Conservation (phyloP, 1,140 invertebrate genomes). For the Lepidurus apus region DNA sequence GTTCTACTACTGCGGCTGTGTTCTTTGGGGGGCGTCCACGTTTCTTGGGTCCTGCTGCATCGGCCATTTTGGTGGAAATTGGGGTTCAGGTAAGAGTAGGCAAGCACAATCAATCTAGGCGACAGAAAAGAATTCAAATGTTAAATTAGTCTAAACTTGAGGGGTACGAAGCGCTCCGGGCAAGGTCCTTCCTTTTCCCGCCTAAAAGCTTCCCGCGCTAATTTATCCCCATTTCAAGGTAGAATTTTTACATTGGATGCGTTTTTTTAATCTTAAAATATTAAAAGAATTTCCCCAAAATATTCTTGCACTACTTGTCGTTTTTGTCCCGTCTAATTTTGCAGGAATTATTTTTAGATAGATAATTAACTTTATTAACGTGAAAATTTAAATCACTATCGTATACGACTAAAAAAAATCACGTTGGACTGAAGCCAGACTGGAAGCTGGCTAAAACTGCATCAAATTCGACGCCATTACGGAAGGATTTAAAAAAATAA, state of each 20-base stretch:
- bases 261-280: conserved; percentile 6
- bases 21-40: conserved; percentile 33
- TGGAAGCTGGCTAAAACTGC: no score
- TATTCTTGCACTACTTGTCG: neutral
- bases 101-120: neutral
- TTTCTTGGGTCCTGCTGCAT: conserved; percentile 32
- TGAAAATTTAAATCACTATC: no score
- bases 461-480: no score
- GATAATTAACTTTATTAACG: no score
- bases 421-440: no score
- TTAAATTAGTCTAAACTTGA: conserved; percentile 1
- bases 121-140: neutral
- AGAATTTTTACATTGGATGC: neutral
- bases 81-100: neutral
- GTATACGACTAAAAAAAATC: no score
- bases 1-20: neutral
- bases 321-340: no score
- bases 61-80: conserved; percentile 27
- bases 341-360: no score
- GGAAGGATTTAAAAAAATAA: no score
- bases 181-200: conserved; percentile 11
- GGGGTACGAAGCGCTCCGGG: conserved; percentile 12
- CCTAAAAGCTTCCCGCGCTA: conserved; percentile 7
- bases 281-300: neutral
- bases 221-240: neutral